Evolutionary conservation across 2,113 vertebrate genomes (phyloP).

Genomic region (Ptychochromis oligacanthus): DNA sequence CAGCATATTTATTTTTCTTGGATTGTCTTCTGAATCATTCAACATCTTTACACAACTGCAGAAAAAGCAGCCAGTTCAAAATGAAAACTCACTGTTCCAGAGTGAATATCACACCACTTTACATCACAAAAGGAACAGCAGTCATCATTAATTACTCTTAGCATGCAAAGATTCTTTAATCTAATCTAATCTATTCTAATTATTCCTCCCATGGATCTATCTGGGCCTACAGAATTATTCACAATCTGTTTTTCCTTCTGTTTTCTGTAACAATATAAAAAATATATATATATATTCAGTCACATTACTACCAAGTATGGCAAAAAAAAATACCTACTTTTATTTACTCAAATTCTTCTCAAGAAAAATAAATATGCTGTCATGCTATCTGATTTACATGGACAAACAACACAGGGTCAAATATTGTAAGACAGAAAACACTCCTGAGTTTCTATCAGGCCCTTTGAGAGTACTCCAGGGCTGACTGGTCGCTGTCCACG

Average conservation of each 20-base stretch:
- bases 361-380: conserved; percentile 55
- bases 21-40: conserved; percentile 4
- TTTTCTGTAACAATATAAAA: background rate
- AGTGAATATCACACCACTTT: background rate
- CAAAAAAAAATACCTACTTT: conserved; percentile 4
- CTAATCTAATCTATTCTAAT: no score
- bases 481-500: conserved; percentile 47
- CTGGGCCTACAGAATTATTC: background rate
- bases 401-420: conserved; percentile 45
- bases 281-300: background rate
- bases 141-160: background rate
- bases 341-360: conserved; percentile 30
- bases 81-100: background rate
- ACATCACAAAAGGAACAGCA: background rate
- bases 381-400: conserved; percentile 27
- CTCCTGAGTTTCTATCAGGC: background rate
- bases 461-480: conserved; percentile 8
- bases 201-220: background rate
- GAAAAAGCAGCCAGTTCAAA: background rate
- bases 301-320: conserved; percentile 19
- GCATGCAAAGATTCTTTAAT: background rate
- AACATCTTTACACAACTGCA: conserved; percentile 8
- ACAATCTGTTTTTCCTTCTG: background rate
- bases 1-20: no score
- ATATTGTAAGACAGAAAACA: conserved; percentile 13